A percentile compares a stretch with the other conserved stretches of the same genome.
Conservation (phyloP, 2,113 vertebrate species). For the Cichladusa arquata region DNA sequence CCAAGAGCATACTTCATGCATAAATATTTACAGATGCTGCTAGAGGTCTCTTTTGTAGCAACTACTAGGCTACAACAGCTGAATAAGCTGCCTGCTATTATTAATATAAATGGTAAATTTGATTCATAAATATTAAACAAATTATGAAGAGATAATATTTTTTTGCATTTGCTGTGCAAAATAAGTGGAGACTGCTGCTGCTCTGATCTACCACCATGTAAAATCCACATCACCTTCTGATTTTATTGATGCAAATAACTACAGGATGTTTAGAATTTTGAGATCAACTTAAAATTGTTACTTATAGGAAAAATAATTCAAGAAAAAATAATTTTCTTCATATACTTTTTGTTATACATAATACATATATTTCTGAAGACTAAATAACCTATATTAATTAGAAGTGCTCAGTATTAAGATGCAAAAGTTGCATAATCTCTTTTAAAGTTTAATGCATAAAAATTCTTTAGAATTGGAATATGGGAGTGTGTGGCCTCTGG, state of each 20-base stretch:
- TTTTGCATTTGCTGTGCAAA: background rate
- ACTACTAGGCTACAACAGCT: background rate
- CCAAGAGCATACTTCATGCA: background rate
- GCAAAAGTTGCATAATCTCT: background rate
- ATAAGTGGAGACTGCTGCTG: background rate
- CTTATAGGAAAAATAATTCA: background rate
- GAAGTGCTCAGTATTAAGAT: background rate
- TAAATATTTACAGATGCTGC: background rate
- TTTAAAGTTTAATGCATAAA: background rate
- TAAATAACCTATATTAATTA: background rate
- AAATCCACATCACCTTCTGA: background rate
- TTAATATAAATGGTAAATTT: background rate
- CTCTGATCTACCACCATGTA: background rate
- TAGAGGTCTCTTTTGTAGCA: constrained; percentile 13
- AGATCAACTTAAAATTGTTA: background rate
- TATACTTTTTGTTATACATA: background rate
- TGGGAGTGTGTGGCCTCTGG: background rate
- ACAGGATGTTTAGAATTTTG: background rate
- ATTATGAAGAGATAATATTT: background rate
- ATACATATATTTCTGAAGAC: background rate
- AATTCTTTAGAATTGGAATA: background rate
- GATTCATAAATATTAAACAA: background rate
- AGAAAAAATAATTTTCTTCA: background rate
- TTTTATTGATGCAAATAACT: background rate
- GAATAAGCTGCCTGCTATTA: background rate